Base-by-base conservation (phyloP, 2,888 invertebrate genomes). In the Drosophila meridionalis region DNA sequence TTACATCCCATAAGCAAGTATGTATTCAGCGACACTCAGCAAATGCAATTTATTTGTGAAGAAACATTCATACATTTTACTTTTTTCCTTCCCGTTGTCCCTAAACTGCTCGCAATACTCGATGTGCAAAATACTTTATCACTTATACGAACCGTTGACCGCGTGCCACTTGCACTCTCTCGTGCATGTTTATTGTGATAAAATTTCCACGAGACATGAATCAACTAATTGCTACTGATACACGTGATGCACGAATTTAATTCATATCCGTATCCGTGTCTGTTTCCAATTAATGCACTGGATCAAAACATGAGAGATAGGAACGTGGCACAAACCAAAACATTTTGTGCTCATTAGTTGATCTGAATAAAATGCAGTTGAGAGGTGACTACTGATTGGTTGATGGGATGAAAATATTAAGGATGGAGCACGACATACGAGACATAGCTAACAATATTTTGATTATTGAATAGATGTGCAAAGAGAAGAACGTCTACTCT, bases 271-370 rank as follows among this genome's bases (percentile, higher is more conserved):
- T 43, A 40, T 40, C 40, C 26, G 28, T 12, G 30, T 48, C 30
- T 14, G 30, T 8, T 26, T 48, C 14, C 50, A 70, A 70, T 71
- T 57, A 69, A 56, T 60, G 30, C 14, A 40, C 28, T 34, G 30
- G 34, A 28, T 48, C 68, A 61, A 40, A 20, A 55, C 34, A 40
- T 40, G 36, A 28, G 14, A 43, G 56, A 43, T 42, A 60, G 61
- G 45, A 9, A n/a, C 2, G 20, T 20, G 20, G 20, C 43, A 26
- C 2, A 63, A 57, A 56, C 40, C 59, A 30, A 38, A 14, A 65
- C 4, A 43, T 47, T 63, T 65, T 61, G 64, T 60, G 62, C 76
- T 78, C 80, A 78, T 78, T 78, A 78, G 72, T 55, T 48, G 38
- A 2, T 5, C 40, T 12, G 60, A 30, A 42, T 42, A 12, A 0